Conservation (phyloP, 1,140 invertebrate species). For the Paracyclopina nana region DNA sequence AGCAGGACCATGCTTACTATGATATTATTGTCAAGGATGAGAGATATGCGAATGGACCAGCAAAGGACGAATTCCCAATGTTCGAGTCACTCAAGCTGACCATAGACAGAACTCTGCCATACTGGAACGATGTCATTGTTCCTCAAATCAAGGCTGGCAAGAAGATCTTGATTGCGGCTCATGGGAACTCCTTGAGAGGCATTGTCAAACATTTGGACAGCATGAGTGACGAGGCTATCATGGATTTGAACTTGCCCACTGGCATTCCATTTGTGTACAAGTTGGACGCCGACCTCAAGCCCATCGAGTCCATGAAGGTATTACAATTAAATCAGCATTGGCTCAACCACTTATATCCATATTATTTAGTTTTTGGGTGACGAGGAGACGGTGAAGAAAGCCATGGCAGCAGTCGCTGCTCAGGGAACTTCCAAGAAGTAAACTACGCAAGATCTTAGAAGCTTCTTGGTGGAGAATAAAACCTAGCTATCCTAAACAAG, state of each 20-base stretch:
- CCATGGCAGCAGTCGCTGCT: constrained; percentile 73
- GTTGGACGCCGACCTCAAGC: constrained; percentile 65
- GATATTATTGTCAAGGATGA: constrained; percentile 58
- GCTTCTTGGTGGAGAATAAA: too few relatives aligned
- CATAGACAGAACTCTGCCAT: constrained; percentile 46
- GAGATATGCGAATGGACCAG: constrained; percentile 49
- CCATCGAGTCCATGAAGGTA: constrained; percentile 11
- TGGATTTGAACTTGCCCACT: constrained; percentile 79
- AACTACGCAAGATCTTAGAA: too few relatives aligned
- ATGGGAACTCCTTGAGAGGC: constrained; percentile 82
- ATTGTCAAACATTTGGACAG: constrained; percentile 84
- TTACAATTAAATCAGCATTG: background rate
- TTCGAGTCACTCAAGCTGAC: constrained; percentile 72
- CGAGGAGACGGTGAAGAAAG: constrained; percentile 80
- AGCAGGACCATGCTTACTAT: constrained; percentile 57
- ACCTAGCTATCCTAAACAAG: too few relatives aligned
- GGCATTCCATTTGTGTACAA: constrained; percentile 87
- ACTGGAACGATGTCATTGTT: constrained; percentile 87
- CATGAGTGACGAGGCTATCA: constrained; percentile 66
- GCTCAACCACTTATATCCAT: constrained; percentile 49
- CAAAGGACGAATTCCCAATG: constrained; percentile 62
- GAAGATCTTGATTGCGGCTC: constrained; percentile 74
- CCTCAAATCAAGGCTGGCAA: constrained; percentile 58
- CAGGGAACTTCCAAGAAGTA: constrained; percentile 75
- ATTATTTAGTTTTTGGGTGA: constrained; percentile 84